Evolutionary conservation across 2,113 vertebrate genomes (phyloP).

Genomic region (Stictonetta naevosa): DNA sequence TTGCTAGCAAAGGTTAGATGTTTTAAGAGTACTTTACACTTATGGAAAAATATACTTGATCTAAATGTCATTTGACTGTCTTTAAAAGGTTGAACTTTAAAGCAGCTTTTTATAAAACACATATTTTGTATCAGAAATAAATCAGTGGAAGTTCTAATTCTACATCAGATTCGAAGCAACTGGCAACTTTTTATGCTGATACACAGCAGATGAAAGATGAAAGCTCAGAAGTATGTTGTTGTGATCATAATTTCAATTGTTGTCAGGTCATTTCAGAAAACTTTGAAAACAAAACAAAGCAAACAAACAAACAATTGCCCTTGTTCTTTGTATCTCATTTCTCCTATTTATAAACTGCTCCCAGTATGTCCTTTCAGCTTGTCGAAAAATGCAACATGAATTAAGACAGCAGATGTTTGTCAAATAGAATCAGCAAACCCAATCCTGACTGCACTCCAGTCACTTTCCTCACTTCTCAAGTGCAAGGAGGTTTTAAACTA

Average conservation of each 20-base stretch:
- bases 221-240: neutral
- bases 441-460: neutral
- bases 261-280: neutral
- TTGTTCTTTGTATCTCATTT: neutral
- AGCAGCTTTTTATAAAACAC: neutral
- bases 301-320: neutral
- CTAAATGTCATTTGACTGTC: neutral
- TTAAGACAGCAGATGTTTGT: constrained; percentile 26
- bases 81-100: neutral
- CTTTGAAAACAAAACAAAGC: neutral
- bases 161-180: neutral
- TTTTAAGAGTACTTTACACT: neutral
- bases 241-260: neutral
- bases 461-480: neutral
- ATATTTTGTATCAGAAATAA: neutral
- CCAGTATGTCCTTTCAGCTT: neutral
- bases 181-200: neutral
- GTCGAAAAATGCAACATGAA: neutral
- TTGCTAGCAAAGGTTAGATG: neutral
- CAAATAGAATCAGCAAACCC: neutral
- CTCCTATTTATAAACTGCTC: neutral
- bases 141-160: neutral
- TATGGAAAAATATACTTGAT: neutral
- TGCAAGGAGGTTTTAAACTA: neutral
- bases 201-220: neutral